Evolutionary conservation across 2,888 invertebrate species (phyloP), one percentile per base, ranked within the genome.

Genomic region (Diaprepes abbreviatus): DNA sequence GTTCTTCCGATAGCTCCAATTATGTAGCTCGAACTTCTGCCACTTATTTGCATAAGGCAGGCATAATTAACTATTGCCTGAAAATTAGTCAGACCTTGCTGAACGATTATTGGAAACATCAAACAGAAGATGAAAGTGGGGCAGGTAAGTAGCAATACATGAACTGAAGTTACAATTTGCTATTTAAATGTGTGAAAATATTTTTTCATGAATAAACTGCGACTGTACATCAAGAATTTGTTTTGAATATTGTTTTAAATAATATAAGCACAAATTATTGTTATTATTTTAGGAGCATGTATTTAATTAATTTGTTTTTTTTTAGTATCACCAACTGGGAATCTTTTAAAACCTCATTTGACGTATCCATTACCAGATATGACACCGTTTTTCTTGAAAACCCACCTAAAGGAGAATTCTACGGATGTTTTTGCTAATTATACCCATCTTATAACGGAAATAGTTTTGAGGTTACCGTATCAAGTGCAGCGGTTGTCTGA

Each of bases 351-450:
- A 81, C 93, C 94, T 38, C 93, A 92, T 76, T 90, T 92, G 10
- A 90, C 92, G 1, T 90, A 92, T 33, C 91, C 95, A 0, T 90
- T 94, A 48, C 96, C 96, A 0, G 97, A 98, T 81, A 96, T 97
- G 93, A 93, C 95, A 4, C 97, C 97, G 7, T 95, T 98, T 85
- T 98, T 98, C 86, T 88, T 94, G 59, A 90, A 93, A 74, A 96
- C 95, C 81, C 97, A 97, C 80, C 93, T 97, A 35, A 96, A 96
- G 84, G 92, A 93, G 58, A 95, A 96, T 83, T 92, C 94, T 0
- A 89, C 92, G 55, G 97, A 98, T 81, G 93, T 98, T 31, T 97
- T 98, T 82, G 94, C 96, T 81, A 93, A 94, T 71, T 97, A 97
- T 83, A 94, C 95, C 7, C 94, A 95, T 74, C 87, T 98, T n/a